Evolutionary conservation across 2,797 vertebrate species (phyloP).

Genomic region (Poecilia velifera): DNA sequence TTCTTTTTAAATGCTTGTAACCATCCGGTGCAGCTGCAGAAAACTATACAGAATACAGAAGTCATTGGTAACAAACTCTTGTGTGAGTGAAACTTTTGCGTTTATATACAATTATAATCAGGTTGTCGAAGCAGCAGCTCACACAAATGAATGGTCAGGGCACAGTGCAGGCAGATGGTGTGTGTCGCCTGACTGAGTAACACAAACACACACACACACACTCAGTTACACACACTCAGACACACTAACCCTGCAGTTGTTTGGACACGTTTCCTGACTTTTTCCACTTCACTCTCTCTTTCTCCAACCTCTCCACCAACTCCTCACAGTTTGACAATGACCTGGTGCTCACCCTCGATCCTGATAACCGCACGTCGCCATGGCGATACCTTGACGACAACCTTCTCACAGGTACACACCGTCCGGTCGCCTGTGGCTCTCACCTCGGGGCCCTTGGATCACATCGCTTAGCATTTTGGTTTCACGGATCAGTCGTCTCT

Average conservation of each 20-base stretch:
- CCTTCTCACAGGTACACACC: conserved; percentile 75
- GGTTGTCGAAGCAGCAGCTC: not conserved
- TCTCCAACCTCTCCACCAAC: too few relatives aligned
- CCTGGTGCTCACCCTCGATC: conserved; percentile 81
- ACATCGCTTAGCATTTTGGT: not conserved
- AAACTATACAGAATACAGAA: not conserved
- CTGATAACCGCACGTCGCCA: conserved; percentile 79
- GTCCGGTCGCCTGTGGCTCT: not conserved
- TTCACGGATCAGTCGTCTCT: not conserved
- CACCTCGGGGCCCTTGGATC: not conserved
- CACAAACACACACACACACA: not conserved
- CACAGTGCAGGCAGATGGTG: not conserved
- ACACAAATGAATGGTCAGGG: not conserved
- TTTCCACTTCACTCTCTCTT: not conserved
- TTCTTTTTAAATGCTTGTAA: not conserved
- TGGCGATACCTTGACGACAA: conserved; percentile 79
- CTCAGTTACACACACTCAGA: not conserved
- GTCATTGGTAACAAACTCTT: not conserved
- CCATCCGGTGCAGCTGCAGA: not conserved
- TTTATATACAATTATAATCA: not conserved
- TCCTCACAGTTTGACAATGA: conserved; percentile 75
- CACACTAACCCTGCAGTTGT: not conserved
- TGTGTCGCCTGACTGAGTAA: not conserved
- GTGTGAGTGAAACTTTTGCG: too few relatives aligned
- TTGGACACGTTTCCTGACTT: not conserved